Conservation (phyloP, 2,113 vertebrate genomes). For the Glareola pratincola region DNA sequence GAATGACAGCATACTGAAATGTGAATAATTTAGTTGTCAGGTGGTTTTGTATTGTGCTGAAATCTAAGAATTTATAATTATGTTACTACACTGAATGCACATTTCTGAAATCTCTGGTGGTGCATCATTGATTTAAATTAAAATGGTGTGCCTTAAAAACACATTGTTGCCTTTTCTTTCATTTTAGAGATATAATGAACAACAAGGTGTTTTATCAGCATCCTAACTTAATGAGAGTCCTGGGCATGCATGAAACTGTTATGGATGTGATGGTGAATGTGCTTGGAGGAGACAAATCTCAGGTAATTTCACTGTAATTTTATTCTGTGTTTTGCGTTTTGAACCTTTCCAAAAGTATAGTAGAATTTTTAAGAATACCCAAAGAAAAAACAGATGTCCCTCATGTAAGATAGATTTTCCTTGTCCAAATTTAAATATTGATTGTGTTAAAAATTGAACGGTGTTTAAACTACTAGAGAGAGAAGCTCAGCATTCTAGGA, state of each 20-base stretch:
- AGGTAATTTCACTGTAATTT: constrained; percentile 76
- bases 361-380: not conserved
- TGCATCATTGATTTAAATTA: not conserved
- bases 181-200: constrained; percentile 95
- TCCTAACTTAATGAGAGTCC: constrained; percentile 96
- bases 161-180: not conserved
- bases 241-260: constrained; percentile 98
- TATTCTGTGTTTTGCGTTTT: not conserved
- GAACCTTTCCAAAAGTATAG: not conserved
- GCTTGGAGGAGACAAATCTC: constrained; percentile 91
- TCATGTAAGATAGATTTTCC: not conserved
- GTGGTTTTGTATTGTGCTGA: not conserved
- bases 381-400: not conserved
- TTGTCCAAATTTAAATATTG: not conserved
- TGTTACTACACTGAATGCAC: not conserved
- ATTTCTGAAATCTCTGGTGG: not conserved
- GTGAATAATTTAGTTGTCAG: not conserved
- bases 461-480: not conserved
- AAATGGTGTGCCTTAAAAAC: not conserved
- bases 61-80: not conserved
- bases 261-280: constrained; percentile 99
- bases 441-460: not conserved
- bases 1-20: not conserved
- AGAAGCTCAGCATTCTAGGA: not conserved
- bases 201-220: constrained; percentile 99